Evolutionary conservation across 1,140 invertebrate genomes (phyloP), one percentile per base, ranked within the genome.

Genomic region (Aphaenogaster ashmeadi): DNA sequence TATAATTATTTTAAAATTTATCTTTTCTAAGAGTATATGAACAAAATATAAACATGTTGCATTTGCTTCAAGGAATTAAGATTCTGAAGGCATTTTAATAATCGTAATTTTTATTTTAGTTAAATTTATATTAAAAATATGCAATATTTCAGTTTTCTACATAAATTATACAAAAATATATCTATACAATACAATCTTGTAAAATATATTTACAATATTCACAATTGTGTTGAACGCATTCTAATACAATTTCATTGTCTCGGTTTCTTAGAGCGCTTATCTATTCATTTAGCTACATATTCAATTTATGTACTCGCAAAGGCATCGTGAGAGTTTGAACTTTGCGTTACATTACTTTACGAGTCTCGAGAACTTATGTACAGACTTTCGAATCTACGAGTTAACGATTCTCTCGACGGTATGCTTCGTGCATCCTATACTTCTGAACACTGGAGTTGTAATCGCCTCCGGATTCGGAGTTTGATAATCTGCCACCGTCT

Each of bases 381-480:
- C 38, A 18, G 11, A 41, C 27, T 44, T 66, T 4, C 11, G 41
- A 58, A 74, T 81, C 47, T 94, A 95, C 15, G 94, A 95, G 89
- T 95, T 95, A 33, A 95, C 95, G 54, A 95, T 95, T 80, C 92
- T 92, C 3, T 95, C 95, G 0, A 95, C 95, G 18, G 95, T 95
- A 60, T 95, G 94, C 71, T 95, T 95, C 3, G 94, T 95, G 58
- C 94, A 95, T 66, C 92, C 93, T 11, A 94, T 72, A 54, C 50
- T 88, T 41, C 91, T 91, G 47, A 94, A 92, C 7, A 88, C 77
- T 11, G 92, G 90, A 7, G 71, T 62, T 3, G 78, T 27, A 7
- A 89, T 81, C 0, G 88, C 81, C 8, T 93, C 90, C 18, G 87
- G 87, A 21, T 81, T 62, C n/a, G 77, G 3, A 56, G 47, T 88